Percentiles rank a stretch among this genome's conserved stretches.
phyloP scores from a whole-genome alignment of 2,888 invertebrate species.

The Cotesia congregata region DNA sequence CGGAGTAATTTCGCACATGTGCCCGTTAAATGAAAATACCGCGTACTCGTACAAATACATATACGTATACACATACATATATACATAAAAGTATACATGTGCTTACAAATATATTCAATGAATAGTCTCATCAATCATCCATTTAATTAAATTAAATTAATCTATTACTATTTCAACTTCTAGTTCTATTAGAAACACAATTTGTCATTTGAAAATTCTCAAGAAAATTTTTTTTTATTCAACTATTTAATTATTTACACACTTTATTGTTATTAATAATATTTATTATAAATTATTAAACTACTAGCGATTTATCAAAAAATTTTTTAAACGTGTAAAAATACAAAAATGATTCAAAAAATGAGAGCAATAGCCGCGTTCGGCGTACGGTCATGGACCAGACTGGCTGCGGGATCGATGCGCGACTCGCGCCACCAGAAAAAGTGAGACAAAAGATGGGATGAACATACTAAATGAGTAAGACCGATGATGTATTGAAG shows the following conservation, averaged over 20 bases:
- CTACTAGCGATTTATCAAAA: neutral
- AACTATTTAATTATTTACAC: no score
- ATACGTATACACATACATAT: conserved; percentile 3
- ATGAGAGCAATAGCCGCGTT: neutral
- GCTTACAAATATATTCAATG: neutral
- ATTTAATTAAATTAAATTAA: neutral
- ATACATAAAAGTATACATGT: conserved; percentile 9
- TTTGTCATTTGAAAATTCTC: neutral
- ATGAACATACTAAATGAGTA: neutral
- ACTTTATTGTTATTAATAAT: neutral
- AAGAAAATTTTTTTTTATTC: neutral
- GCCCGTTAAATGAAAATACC: neutral
- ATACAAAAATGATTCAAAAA: neutral
- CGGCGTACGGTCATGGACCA: conserved; percentile 57
- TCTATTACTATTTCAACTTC: neutral
- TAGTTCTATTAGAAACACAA: neutral
- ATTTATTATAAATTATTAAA: neutral
- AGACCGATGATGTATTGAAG: conserved; percentile 2
- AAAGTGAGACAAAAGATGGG: conserved; percentile 23
- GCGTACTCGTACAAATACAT: neutral
- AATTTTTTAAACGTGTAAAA: neutral
- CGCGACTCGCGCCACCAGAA: conserved; percentile 43
- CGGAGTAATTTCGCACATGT: neutral
- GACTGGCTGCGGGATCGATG: conserved; percentile 67
- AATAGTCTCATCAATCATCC: neutral